Conservation (phyloP, 2,797 vertebrate species). For the Distichodus sexfasciatus region DNA sequence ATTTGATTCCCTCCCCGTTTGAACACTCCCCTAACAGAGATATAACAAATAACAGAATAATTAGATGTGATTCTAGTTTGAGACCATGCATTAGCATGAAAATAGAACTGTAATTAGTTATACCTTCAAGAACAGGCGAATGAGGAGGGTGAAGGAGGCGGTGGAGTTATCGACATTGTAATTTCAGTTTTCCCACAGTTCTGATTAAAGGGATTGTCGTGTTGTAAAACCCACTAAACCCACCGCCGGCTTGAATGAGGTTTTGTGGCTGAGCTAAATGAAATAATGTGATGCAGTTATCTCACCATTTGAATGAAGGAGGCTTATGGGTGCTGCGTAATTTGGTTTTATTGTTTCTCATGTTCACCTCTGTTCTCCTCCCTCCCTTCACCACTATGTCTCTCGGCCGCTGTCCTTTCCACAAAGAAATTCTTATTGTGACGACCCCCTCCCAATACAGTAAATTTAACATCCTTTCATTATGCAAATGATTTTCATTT, state of each 20-base stretch:
- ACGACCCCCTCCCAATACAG: conserved; percentile 53
- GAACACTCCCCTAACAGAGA: conserved; percentile 56
- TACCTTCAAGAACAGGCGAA: conserved; percentile 63
- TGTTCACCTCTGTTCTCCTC: conserved; percentile 60
- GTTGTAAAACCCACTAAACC: conserved; percentile 63
- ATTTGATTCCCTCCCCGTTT: conserved; percentile 43
- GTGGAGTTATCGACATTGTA: conserved; percentile 60
- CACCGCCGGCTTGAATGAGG: conserved; percentile 58
- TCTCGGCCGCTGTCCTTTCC: conserved; percentile 57
- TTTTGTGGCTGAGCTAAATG: conserved; percentile 67
- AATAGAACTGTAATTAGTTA: conserved; percentile 74
- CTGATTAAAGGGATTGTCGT: conserved; percentile 66
- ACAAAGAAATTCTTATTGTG: conserved; percentile 57
- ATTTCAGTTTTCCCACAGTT: conserved; percentile 57
- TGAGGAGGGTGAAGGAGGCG: conserved; percentile 31
- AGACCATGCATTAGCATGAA: conserved; percentile 65
- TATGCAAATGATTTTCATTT: conserved; percentile 77
- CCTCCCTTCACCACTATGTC: conserved; percentile 45
- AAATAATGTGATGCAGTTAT: conserved; percentile 70
- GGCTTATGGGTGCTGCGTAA: conserved; percentile 73
- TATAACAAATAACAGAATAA: conserved; percentile 66
- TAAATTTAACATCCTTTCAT: conserved; percentile 70
- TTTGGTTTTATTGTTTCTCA: conserved; percentile 77
- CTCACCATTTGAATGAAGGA: conserved; percentile 66
- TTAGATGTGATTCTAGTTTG: conserved; percentile 61